A percentile compares a stretch with the other conserved stretches of the same genome.
phyloP scores from a whole-genome alignment of 35 echinoderm and acorn worm genomes.

The Apostichopus parvimensis region DNA sequence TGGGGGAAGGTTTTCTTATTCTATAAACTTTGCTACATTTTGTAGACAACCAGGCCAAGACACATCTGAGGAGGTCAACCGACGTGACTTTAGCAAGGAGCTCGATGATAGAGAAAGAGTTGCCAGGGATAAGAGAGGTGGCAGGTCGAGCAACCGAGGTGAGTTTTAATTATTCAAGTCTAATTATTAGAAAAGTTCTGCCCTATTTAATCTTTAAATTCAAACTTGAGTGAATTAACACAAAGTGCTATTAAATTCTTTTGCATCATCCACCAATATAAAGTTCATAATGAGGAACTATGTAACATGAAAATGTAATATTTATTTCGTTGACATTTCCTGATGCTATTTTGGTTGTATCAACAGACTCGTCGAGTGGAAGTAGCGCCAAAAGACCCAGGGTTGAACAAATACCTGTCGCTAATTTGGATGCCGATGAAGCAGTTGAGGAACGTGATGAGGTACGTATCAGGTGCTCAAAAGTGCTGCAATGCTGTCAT shows the following conservation, averaged over 20 bases:
- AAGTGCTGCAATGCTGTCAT: too few relatives aligned
- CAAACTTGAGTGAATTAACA: too few relatives aligned
- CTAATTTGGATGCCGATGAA: constrained; percentile 99
- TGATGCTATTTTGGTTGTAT: neutral
- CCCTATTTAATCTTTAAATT: too few relatives aligned
- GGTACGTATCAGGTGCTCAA: neutral
- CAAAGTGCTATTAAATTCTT: too few relatives aligned
- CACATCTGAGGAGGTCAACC: constrained; percentile 77
- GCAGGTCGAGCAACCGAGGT: constrained; percentile 62
- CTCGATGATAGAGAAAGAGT: constrained; percentile 84
- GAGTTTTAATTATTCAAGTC: neutral
- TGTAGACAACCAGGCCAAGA: constrained; percentile 83
- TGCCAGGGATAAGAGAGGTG: constrained; percentile 85
- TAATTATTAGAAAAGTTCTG: neutral
- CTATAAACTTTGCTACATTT: too few relatives aligned
- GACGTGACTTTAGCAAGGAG: constrained; percentile 87
- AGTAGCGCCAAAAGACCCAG: constrained; percentile 86
- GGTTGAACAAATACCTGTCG: constrained; percentile 96
- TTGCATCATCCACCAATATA: too few relatives aligned
- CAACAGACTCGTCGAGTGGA: constrained; percentile 71
- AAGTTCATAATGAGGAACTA: too few relatives aligned
- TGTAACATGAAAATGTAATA: too few relatives aligned
- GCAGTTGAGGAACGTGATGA: constrained; percentile 84
- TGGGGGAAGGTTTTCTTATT: too few relatives aligned
- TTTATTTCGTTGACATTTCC: too few relatives aligned